A percentile compares a stretch with the other conserved stretches of the same genome.
Conservation (phyloP, 2,113 vertebrate genomes). For the Lucifuga dentata region DNA sequence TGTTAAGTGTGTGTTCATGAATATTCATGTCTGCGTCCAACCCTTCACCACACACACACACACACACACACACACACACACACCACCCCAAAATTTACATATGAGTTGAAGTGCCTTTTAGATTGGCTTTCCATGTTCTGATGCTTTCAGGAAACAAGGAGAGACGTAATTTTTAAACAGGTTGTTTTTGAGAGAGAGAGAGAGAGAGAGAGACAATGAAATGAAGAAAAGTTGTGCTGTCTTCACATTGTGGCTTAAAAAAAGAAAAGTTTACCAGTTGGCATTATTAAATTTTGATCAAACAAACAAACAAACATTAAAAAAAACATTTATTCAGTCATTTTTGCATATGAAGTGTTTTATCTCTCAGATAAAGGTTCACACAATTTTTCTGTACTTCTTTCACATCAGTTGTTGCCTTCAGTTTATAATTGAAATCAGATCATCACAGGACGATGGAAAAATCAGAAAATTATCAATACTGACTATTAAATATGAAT, state of each 20-base stretch:
- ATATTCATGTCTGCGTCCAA: conserved; percentile 77
- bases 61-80: conserved; percentile 7
- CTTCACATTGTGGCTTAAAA: conserved; percentile 14
- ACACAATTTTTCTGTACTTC: too few species aligned
- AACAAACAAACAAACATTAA: conserved; percentile 15
- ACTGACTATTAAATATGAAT: too few species aligned
- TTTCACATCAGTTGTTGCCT: too few species aligned
- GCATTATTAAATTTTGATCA: conserved; percentile 29
- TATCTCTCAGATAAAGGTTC: too few species aligned
- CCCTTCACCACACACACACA: too few species aligned
- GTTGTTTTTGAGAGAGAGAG: too few species aligned
- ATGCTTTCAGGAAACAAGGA: conserved; percentile 72
- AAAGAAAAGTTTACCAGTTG: conserved; percentile 28
- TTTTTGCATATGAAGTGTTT: too few species aligned
- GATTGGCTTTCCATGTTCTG: conserved; percentile 76
- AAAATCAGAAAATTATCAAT: too few species aligned
- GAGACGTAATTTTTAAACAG: conserved; percentile 81
- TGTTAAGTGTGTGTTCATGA: conserved; percentile 70
- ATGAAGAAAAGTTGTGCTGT: conserved; percentile 8
- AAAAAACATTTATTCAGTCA: too few species aligned
- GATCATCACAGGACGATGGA: too few species aligned
- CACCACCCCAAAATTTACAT: conserved; percentile 75
- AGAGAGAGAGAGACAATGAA: conserved; percentile 5
- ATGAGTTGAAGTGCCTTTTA: conserved; percentile 82
- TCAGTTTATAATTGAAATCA: too few species aligned